Conservation (phyloP, 2,113 vertebrate genomes). For the Pollimyrus isidori region DNA sequence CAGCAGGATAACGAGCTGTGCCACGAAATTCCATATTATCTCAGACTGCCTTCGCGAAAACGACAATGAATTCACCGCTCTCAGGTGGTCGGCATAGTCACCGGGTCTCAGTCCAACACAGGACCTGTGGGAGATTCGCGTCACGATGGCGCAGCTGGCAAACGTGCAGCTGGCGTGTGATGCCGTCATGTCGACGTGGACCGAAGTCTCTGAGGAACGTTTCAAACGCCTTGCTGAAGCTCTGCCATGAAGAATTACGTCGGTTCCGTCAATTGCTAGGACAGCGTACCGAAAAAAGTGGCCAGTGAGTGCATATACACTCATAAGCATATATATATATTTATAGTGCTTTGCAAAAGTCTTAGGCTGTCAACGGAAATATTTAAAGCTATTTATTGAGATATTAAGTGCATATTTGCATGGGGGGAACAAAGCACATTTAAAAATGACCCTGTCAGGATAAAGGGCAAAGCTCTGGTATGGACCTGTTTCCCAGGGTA, state of each 20-base stretch:
- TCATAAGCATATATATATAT: not conserved
- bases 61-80: not conserved
- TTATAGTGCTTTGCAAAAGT: not conserved
- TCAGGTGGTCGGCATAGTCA: not conserved
- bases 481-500: not conserved
- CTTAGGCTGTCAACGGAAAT: not conserved
- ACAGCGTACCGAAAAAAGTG: not conserved
- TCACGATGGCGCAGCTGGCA: not conserved
- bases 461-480: not conserved
- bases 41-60: not conserved
- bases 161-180: not conserved
- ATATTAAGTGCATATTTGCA: not conserved
- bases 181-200: not conserved
- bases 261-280: not conserved
- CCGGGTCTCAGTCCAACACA: not conserved
- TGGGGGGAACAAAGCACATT: not conserved
- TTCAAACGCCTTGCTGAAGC: not conserved
- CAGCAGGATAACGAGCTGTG: not conserved
- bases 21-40: not conserved
- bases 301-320: not conserved
- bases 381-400: not conserved
- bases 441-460: not conserved
- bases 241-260: not conserved
- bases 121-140: not conserved
- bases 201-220: not conserved